phyloP scores from a whole-genome alignment of 2,888 invertebrate species.

The Unio pictorum region DNA sequence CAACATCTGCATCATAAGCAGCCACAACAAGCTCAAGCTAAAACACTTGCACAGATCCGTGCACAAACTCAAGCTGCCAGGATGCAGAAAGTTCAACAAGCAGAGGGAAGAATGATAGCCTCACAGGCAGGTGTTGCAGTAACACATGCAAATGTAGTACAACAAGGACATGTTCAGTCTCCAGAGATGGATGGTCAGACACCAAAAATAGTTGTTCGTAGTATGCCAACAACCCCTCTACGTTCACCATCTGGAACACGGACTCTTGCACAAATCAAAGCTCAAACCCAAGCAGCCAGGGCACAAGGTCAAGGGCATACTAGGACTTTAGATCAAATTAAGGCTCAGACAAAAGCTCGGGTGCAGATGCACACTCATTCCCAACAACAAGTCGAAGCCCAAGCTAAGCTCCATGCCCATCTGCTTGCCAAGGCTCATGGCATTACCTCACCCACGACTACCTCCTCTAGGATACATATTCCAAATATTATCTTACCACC shows the following conservation, averaged over 20 bases:
- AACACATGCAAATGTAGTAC: slow-evolving; percentile 14
- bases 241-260: slow-evolving; percentile 49
- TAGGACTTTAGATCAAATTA: slow-evolving; percentile 68
- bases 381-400: slow-evolving; percentile 34
- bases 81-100: slow-evolving; percentile 36
- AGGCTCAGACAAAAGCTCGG: slow-evolving; percentile 52
- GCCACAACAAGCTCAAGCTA: slow-evolving; percentile 41
- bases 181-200: slow-evolving; percentile 22
- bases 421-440: slow-evolving; percentile 27
- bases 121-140: slow-evolving; percentile 18
- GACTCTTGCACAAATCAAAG: slow-evolving; percentile 65
- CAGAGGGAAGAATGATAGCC: slow-evolving; percentile 36
- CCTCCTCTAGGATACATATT: slow-evolving; percentile 17
- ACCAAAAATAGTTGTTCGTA: slow-evolving; percentile 24
- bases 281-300: slow-evolving; percentile 60
- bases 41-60: slow-evolving; percentile 58
- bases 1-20: slow-evolving; percentile 6
- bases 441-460: slow-evolving; percentile 13
- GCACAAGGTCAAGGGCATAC: slow-evolving; percentile 48
- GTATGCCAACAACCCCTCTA: slow-evolving; percentile 17
- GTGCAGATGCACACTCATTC: slow-evolving; percentile 28
- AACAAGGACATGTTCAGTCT: slow-evolving; percentile 22
- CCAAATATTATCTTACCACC: slow-evolving; percentile 33
- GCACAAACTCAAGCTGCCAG: slow-evolving; percentile 58
- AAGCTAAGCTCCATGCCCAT: slow-evolving; percentile 37